Conservation (phyloP, 2,113 vertebrate genomes). For the Ramphastos sulfuratus region DNA sequence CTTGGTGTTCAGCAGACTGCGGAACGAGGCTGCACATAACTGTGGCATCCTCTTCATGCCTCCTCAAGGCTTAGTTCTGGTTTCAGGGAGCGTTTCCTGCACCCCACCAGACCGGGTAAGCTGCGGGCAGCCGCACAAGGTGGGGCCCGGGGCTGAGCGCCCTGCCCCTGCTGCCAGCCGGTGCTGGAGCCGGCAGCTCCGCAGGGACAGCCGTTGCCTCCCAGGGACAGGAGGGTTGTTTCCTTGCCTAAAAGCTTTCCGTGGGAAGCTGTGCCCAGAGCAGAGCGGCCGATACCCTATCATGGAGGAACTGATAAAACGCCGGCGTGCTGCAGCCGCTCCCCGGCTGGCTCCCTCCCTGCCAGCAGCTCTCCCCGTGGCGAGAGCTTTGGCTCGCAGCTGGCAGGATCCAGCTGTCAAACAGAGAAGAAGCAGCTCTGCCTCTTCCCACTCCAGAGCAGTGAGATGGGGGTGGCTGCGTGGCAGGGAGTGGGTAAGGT, state of each 20-base stretch:
- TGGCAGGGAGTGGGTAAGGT: background rate
- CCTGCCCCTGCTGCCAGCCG: fast-evolving
- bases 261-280: background rate
- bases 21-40: background rate
- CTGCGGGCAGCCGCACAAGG: background rate
- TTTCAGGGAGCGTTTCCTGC: background rate
- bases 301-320: background rate
- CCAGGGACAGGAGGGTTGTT: background rate
- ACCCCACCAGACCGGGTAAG: background rate
- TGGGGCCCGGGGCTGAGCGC: background rate
- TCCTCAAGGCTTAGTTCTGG: background rate
- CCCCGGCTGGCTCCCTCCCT: fast-evolving
- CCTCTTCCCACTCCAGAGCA: background rate
- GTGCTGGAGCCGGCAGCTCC: background rate
- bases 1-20: background rate
- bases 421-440: background rate
- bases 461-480: background rate
- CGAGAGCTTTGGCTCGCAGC: background rate
- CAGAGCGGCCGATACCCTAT: background rate
- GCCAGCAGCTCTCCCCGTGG: background rate
- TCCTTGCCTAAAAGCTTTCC: background rate
- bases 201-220: background rate
- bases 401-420: background rate
- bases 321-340: fast-evolving
- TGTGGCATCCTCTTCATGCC: fast-evolving